Evolutionary conservation across 2,888 invertebrate species (phyloP).

Genomic region (Nephrotoma appendiculata): DNA sequence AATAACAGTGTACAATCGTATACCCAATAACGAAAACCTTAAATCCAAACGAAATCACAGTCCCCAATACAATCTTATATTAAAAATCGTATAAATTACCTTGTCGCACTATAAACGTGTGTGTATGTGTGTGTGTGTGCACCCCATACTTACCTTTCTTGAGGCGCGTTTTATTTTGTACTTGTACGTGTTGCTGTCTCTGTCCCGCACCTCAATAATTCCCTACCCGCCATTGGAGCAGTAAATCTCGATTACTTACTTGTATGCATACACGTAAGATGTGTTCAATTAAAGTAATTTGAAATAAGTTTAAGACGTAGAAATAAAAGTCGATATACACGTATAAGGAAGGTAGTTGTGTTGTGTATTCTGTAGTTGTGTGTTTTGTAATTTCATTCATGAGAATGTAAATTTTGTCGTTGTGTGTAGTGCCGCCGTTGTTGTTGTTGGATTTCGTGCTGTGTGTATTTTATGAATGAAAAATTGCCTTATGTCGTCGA

Average conservation of each 20-base stretch:
- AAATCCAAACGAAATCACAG: not conserved
- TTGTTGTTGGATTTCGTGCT: not conserved
- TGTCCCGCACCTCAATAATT: not conserved
- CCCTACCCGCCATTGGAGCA: not conserved
- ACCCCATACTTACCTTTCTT: not conserved
- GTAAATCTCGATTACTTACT: not conserved
- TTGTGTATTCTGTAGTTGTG: not conserved
- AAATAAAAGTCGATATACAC: not conserved
- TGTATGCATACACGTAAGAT: not conserved
- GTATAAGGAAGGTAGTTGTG: not conserved
- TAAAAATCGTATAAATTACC: not conserved
- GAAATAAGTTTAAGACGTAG: not conserved
- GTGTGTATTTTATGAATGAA: not conserved
- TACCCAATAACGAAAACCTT: not conserved
- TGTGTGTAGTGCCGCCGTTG: not conserved
- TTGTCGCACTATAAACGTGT: not conserved
- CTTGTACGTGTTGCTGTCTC: not conserved
- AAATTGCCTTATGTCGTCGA: not conserved
- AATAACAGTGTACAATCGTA: not conserved
- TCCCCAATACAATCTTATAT: not conserved
- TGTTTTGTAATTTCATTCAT: not conserved
- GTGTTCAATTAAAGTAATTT: not conserved
- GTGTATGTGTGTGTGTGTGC: not conserved
- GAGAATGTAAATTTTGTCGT: not conserved
- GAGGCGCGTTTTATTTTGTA: not conserved